These are phyloP conservation scores for Olivierus martensii DNA, from an alignment of 1,140 invertebrate species.

Conservation along the genomic window DNA sequence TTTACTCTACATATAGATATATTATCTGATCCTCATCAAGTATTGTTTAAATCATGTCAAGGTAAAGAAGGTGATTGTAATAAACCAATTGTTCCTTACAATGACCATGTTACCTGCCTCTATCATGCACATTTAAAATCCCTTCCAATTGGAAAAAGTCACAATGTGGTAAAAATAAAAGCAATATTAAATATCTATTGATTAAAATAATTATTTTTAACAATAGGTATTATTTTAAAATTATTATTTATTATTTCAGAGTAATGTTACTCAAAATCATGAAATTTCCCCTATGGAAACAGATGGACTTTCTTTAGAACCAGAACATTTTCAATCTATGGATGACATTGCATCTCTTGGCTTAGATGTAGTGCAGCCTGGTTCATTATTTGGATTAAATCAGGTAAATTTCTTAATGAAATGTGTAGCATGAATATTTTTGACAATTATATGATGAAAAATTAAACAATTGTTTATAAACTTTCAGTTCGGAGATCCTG, in stretches of 20 bases:
- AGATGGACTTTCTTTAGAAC: constrained; percentile 6
- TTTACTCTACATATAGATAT: constrained; percentile 15
- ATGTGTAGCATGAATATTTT: too few species aligned
- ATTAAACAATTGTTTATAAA: background rate
- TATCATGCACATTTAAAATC: constrained; percentile 5
- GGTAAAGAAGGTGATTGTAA: constrained; percentile 15
- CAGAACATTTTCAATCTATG: constrained; percentile 21
- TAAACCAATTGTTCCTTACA: constrained; percentile 18
- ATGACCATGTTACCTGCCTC: constrained; percentile 16
- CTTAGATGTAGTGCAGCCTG: constrained; percentile 17
- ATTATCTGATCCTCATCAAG: constrained; percentile 47
- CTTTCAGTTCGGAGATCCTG: constrained; percentile 10
- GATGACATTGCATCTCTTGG: constrained; percentile 21
- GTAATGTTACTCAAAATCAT: too few species aligned
- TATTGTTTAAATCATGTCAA: constrained; percentile 53
- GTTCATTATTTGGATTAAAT: constrained; percentile 19
- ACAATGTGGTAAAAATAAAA: background rate
- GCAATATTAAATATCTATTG: too few species aligned
- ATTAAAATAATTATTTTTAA: too few species aligned
- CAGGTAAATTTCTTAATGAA: too few species aligned
- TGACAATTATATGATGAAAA: background rate
- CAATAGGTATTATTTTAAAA: too few species aligned
- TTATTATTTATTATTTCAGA: too few species aligned
- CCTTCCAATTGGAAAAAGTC: background rate
- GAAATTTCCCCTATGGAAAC: background rate